Conservation (phyloP, 2,113 vertebrate species). For the Thoracochromis brauschi region DNA sequence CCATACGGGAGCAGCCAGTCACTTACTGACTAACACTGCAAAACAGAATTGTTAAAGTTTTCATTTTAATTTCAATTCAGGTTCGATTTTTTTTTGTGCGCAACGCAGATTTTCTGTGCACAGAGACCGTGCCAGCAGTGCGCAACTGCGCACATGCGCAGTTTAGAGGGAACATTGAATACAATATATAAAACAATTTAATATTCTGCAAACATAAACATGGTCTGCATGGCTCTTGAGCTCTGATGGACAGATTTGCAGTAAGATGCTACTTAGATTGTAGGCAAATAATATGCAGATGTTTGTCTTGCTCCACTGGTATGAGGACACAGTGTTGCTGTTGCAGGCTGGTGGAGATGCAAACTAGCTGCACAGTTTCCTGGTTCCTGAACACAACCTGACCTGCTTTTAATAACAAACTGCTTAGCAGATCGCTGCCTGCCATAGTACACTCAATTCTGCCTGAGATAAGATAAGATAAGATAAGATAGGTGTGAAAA, state of each 20-base stretch:
- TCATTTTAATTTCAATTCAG: too few species aligned
- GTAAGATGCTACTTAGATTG: not conserved
- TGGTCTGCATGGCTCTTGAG: not conserved
- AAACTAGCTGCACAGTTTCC: not conserved
- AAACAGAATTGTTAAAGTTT: too few species aligned
- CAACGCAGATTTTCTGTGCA: too few species aligned
- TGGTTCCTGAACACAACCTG: not conserved
- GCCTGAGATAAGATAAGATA: not conserved
- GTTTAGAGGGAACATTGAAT: too few species aligned
- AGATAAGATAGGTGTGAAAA: not conserved
- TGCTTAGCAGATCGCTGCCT: not conserved
- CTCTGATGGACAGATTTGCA: not conserved
- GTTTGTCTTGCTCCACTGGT: not conserved
- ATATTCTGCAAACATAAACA: not conserved
- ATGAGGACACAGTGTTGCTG: not conserved
- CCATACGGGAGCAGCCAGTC: too few species aligned
- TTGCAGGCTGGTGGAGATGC: not conserved
- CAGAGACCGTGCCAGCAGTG: too few species aligned
- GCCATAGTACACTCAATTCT: not conserved
- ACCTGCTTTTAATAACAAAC: not conserved
- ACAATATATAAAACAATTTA: not conserved
- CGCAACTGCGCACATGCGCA: too few species aligned
- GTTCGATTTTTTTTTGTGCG: too few species aligned
- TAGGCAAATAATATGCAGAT: not conserved
- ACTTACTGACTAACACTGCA: too few species aligned